Conservation (phyloP, 92 coral and sea anemone genomes). For the Phymanthus crucifer region DNA sequence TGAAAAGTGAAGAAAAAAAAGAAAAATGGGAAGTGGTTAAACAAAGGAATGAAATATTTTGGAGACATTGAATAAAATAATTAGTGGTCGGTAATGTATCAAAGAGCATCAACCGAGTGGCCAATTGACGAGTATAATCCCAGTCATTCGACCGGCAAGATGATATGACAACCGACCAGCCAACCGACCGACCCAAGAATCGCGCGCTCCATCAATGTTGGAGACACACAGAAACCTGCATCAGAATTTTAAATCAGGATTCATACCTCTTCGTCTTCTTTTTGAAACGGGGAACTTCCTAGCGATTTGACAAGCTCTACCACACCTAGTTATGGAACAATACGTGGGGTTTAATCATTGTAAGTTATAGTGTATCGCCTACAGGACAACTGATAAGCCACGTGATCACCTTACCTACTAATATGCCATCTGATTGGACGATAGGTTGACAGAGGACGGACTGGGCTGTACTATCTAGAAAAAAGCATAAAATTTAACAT, state of each 20-base stretch:
- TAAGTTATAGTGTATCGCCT: not conserved
- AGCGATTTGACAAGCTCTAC: slow-evolving; percentile 88
- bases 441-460: slow-evolving; percentile 96
- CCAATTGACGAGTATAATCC: too few species aligned
- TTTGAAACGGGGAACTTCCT: slow-evolving; percentile 85
- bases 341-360: not conserved
- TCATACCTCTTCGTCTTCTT: slow-evolving; percentile 96
- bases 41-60: too few species aligned
- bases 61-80: too few species aligned
- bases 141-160: too few species aligned
- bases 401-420: slow-evolving; percentile 67
- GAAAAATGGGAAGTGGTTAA: too few species aligned
- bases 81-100: too few species aligned
- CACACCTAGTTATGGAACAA: slow-evolving; percentile 51
- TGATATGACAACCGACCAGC: too few species aligned
- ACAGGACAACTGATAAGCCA: not conserved
- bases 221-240: too few species aligned
- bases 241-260: not conserved
- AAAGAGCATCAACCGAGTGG: too few species aligned
- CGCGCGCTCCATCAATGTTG: too few species aligned
- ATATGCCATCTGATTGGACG: slow-evolving; percentile 87
- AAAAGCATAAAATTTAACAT: not conserved
- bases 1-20: not conserved
- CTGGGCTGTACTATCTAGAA: slow-evolving; percentile 88
- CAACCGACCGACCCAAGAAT: too few species aligned